Conservation (phyloP, 2,888 invertebrate species). For the Oscheius onirici region DNA sequence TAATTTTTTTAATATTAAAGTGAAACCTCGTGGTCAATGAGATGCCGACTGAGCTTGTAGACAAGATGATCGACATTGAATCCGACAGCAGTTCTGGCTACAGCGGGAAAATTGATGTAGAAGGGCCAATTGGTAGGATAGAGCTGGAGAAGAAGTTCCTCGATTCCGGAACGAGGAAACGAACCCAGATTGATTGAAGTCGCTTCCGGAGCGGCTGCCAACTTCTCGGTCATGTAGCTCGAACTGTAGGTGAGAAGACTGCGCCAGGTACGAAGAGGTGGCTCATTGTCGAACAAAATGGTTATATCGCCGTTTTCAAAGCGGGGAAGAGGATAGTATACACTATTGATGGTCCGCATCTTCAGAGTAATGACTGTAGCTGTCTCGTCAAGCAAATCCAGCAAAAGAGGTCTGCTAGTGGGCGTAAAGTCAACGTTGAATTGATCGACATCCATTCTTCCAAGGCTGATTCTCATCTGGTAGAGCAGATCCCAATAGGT, state of each 20-base stretch:
- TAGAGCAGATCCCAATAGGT: slow-evolving; percentile 49
- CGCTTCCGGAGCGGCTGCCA: background rate
- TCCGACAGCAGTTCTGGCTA: slow-evolving; percentile 47
- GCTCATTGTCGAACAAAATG: slow-evolving; percentile 48
- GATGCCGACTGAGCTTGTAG: slow-evolving; percentile 41
- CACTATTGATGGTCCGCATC: slow-evolving; percentile 43
- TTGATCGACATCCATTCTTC: slow-evolving; percentile 35
- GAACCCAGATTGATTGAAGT: slow-evolving; percentile 33
- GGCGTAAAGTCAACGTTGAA: slow-evolving; percentile 41
- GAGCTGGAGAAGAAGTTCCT: slow-evolving; percentile 44
- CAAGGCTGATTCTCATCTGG: slow-evolving; percentile 43
- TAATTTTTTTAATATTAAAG: background rate
- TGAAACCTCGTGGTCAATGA: slow-evolving; percentile 45
- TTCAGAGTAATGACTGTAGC: slow-evolving; percentile 41
- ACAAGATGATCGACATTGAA: slow-evolving; percentile 44
- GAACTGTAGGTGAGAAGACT: slow-evolving; percentile 49
- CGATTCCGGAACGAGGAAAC: slow-evolving; percentile 42
- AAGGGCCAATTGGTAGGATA: slow-evolving; percentile 59
- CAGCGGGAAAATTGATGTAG: slow-evolving; percentile 49
- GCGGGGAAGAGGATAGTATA: slow-evolving; percentile 44
- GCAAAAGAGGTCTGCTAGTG: slow-evolving; percentile 35
- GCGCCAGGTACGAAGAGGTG: slow-evolving; percentile 41
- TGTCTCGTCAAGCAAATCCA: slow-evolving; percentile 36
- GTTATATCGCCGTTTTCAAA: slow-evolving; percentile 51
- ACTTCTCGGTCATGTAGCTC: slow-evolving; percentile 43